Evolutionary conservation across 1,140 invertebrate genomes (phyloP).

Genomic region (Anastrepha ludens): DNA sequence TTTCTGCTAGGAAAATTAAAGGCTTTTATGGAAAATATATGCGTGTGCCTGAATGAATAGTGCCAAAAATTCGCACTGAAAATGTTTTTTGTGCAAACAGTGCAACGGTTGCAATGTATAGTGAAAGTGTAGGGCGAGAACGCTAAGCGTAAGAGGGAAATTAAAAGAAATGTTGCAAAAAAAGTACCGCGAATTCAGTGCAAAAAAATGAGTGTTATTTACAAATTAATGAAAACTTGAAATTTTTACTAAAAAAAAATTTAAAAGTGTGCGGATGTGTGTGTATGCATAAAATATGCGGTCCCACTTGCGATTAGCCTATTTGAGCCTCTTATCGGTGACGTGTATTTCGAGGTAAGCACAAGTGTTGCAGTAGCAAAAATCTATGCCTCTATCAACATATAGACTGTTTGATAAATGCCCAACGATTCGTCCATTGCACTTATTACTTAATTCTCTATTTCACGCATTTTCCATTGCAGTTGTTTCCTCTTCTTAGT

Average conservation of each 20-base stretch:
- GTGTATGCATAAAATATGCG: constrained; percentile 55
- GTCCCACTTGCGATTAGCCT: constrained; percentile 54
- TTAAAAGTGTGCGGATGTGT: not conserved
- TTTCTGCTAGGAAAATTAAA: not conserved
- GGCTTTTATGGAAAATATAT: not conserved
- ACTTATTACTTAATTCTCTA: too few species aligned
- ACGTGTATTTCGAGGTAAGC: constrained; percentile 56
- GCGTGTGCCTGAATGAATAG: not conserved
- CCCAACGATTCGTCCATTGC: constrained; percentile 1
- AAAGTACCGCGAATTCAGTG: not conserved
- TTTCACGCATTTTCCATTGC: constrained; percentile 53
- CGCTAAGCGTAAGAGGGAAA: constrained; percentile 16
- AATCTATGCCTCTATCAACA: not conserved
- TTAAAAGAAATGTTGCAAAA: constrained; percentile 50
- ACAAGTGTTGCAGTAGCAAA: not conserved
- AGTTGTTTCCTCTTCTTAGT: constrained; percentile 58
- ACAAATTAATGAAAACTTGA: constrained; percentile 30
- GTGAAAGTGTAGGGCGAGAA: constrained; percentile 37
- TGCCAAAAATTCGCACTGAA: not conserved
- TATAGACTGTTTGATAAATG: not conserved
- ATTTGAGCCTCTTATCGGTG: constrained; percentile 56
- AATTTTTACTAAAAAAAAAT: constrained; percentile 9
- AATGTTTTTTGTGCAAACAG: not conserved
- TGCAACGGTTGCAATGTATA: not conserved
- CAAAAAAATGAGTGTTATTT: not conserved